Conservation (phyloP, 2,113 vertebrate genomes). For the Halichoeres trimaculatus region DNA sequence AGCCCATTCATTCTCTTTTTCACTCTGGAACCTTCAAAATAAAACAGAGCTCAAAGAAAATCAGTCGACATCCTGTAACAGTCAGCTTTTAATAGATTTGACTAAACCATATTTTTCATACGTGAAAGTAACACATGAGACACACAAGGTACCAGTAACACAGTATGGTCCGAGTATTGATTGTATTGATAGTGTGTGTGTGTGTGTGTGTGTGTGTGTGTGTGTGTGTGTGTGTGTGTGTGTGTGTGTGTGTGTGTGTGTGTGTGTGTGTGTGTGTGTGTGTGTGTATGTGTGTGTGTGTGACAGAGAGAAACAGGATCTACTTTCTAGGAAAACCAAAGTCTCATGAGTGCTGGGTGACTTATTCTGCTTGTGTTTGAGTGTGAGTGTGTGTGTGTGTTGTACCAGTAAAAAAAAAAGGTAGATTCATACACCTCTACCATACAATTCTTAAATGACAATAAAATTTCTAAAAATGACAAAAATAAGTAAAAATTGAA, state of each 20-base stretch:
- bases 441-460: conserved; percentile 64
- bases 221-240: conserved; percentile 1
- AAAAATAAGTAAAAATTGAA: conserved; percentile 63
- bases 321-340: conserved; percentile 31
- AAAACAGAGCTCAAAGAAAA: conserved; percentile 11
- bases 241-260: too few species aligned
- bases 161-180: conserved; percentile 62
- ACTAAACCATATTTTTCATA: conserved; percentile 68
- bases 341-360: conserved; percentile 13
- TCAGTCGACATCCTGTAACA: conserved; percentile 14
- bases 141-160: conserved; percentile 66
- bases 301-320: conserved; percentile 46
- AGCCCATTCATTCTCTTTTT: too few species aligned
- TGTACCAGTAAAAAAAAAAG: conserved; percentile 48
- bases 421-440: conserved; percentile 55
- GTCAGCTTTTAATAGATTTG: conserved; percentile 72
- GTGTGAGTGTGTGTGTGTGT: conserved; percentile 6
- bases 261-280: conserved; percentile 9
- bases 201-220: conserved; percentile 3
- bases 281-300: too few species aligned
- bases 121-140: conserved; percentile 62
- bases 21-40: conserved; percentile 35
- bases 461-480: conserved; percentile 69
- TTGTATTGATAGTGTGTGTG: conserved; percentile 21
- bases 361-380: background rate